Percentiles rank a stretch among this genome's conserved stretches.
Evolutionary conservation across 2,888 invertebrate species (phyloP).

Genomic region (Leptopterna dolabrata): DNA sequence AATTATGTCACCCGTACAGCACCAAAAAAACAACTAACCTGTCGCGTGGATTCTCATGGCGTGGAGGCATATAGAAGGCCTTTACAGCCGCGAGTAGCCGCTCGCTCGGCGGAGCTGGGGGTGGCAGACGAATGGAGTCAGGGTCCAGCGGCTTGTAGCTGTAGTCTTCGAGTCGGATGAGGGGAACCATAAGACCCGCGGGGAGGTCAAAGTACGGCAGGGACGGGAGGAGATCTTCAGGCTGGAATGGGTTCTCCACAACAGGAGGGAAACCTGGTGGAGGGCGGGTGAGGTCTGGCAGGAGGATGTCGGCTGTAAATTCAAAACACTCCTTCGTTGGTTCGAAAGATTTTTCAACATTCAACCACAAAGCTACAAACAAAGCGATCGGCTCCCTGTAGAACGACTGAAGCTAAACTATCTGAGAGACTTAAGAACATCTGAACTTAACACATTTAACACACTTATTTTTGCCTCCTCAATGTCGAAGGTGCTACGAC

Average conservation of each 20-base stretch:
- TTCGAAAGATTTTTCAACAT: no score
- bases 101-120: constrained; percentile 95
- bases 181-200: constrained; percentile 97
- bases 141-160: constrained; percentile 92
- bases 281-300: constrained; percentile 86
- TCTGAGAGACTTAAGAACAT: no score
- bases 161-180: constrained; percentile 92
- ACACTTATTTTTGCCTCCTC: no score
- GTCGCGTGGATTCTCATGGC: constrained; percentile 94
- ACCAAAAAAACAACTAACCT: constrained; percentile 71
- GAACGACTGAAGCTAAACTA: no score
- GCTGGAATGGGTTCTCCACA: constrained; percentile 60
- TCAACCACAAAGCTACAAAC: no score
- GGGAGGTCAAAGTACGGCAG: constrained; percentile 97
- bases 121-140: constrained; percentile 88
- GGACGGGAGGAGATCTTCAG: constrained; percentile 82
- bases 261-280: constrained; percentile 70
- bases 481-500: no score
- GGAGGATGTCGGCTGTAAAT: constrained; percentile 65
- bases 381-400: no score
- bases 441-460: no score
- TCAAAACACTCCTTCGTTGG: no score
- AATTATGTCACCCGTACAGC: no score
- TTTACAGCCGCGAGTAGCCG: constrained; percentile 92
- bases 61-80: constrained; percentile 94